Evolutionary conservation across 2,888 invertebrate species (phyloP), one percentile per base, ranked within the genome.

Genomic region (Sylvicola cinctus): DNA sequence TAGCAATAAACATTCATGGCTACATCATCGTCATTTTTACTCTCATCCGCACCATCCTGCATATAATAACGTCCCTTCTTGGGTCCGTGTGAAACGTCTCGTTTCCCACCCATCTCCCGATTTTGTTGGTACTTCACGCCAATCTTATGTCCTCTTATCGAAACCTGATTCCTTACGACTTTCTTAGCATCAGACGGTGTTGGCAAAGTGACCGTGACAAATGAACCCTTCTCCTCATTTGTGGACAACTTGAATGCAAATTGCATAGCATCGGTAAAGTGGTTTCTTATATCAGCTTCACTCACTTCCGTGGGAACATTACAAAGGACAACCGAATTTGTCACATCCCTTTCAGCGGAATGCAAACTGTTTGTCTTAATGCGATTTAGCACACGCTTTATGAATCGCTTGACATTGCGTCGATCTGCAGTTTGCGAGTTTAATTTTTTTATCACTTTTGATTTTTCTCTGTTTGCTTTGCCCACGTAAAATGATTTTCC

Each of bases 401-500:
- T n/a, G n/a, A n/a, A n/a, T n/a, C n/a, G n/a, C 11, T 32, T 34
- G 1, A 32, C 32, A 20, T 31, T 32, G n/a, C 34, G 28, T 14
- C 31, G 33, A 15, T 32, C 30, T n/a, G 16, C n/a, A n/a, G 33
- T 32, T 8, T 20, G 20, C 31, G 27, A 13, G 14, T 6, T 8
- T 11, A 26, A 29, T 11, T 35, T 32, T 16, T 36, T 20, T 5
- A 36, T 4, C 17, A 29, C 31, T 16, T 28, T 15, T 8, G 15
- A 15, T 13, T 36, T 32, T 17, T 34, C 32, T 11, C 17, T 32
- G 16, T 20, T 27, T 10, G 30, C 31, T 32, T 32, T 13, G 10
- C 26, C 16, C 2, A 38, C 33, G 2, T 33, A 23, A 11, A 34
- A 29, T 15, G n/a, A 17, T 29, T 34, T 38, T 3, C 32, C 34